Evolutionary conservation across 2,113 vertebrate species (phyloP), one percentile per base, ranked within the genome.

Genomic region (Tonatia bakeri): DNA sequence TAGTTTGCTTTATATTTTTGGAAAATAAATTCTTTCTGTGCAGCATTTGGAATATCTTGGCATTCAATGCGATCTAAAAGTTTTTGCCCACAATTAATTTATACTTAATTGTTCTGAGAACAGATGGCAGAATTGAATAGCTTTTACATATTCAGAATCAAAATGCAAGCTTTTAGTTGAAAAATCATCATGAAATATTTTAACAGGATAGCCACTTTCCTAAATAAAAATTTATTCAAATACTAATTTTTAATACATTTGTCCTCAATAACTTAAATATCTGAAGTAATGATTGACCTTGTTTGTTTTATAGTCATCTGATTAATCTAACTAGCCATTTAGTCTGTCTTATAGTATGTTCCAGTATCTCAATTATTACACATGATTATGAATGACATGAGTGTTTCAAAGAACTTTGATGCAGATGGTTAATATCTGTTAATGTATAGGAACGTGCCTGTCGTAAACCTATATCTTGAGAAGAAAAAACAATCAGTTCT

Each of bases 101-200:
- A 94, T 82, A 82, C 33, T 86, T 93, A 95, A 96, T 95, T 24
- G 1, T 95, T 77, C 28, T 93, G 38, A 93, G 91, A 96, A 96
- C 96, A 97, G 95, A 97, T 97, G 96, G 91, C 33, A 93, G 92
- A 96, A 86, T 91, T 93, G 91, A 97, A 95, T 52, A 93, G 65
- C 19, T 91, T 88, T 88, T 94, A 84, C 16, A 86, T 83, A 87
- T 88, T 87, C 82, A 50, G 38, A 82, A 92, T 91, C 9, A 54
- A 70, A 90, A 87, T 52, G 8, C 1, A 83, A 47, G 12, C 4
- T 93, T 95, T 91, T 94, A 82, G 59, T 54, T 69, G 40, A 95
- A 96, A 96, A 89, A 80, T 92, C 77, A 83, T 47, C 50, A 4
- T 45, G 47, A 93, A 54, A 73, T 89, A 85, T 50, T 90, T 95